Evolutionary conservation across 2,797 vertebrate genomes (phyloP), one percentile per base, ranked within the genome.

Genomic region (Hydrolagus colliei): DNA sequence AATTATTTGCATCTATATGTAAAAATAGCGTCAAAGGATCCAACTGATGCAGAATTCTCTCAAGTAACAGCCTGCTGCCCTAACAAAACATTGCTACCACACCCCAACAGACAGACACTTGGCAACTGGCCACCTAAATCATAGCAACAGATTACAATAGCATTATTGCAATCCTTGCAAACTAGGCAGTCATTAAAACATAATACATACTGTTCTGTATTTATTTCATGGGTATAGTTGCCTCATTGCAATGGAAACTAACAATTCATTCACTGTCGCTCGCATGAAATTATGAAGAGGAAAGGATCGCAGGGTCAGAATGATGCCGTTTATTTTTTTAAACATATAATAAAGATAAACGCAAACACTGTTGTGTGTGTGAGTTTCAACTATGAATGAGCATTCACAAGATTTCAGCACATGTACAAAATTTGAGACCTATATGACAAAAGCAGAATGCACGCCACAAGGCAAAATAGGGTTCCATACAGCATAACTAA

Each of bases 171-270:
- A 68, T 18, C 65, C 11, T 84, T 84, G 68, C 16, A 5, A 18
- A 8, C 12, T 9, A n/a, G 59, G 52, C 75, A 84, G 27, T 84
- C 27, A 61, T 84, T 84, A 84, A 84, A 84, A 52, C 65, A 63
- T 52, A 27, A 71, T 82, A 32, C 1, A n/a, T 27, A 27, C 27
- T 27, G 27, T 27, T 27, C 27, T 27, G 27, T 27, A 27, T 27
- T 71, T 84, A 84, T 84, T 84, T 84, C 32, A 84, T 14, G 65
- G 18, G 41, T 41, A 84, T 68, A 68, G 14, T 32, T 71, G 67
- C 9, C 35, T 67, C 68, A 84, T n/a, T 68, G 16, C 79, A 67
- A 82, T 35, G 4, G 12, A 82, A 79, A 71, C 67, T 8, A 35
- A 82, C 63, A 67, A 82, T 67, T 35, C 35, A 41, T 59, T 59